Base-by-base conservation (phyloP, 2,888 invertebrate species). In the Prostheceraeus crozeri region DNA sequence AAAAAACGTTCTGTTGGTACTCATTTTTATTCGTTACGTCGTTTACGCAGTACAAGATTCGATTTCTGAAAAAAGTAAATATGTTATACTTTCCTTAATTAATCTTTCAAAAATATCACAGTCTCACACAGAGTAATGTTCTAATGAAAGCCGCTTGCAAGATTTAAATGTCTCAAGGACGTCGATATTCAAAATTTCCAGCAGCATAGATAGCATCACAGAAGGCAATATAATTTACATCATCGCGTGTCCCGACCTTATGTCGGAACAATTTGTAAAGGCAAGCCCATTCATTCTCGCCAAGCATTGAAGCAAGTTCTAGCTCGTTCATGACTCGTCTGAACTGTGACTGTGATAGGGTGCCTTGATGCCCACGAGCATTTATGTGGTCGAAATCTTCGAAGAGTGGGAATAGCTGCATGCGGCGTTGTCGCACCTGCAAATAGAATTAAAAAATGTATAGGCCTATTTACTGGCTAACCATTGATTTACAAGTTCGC, bases 401-500 rank as follows among this genome's bases (percentile, higher is more conserved):
- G 63, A 76, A 76, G 63, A 65, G 72, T 57, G 76, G 76, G 64
- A 72, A 75, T 59, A 76, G 65, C 66, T 75, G 75, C 66, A 75
- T 74, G 35, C 71, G 68, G 30, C 70, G 69, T 57, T 72, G 69
- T 27, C 71, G 66, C 4, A 76, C 75, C 76, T 76, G 65, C 1
- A 63, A n/a, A n/a, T n/a, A n/a, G n/a, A n/a, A n/a, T n/a, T n/a
- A n/a, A n/a, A n/a, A n/a, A n/a, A 62, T 25, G 61, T 55, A 55
- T 48, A 59, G 27, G 53, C 11, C 62, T 14, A 53, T 25, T 27
- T 14, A 35, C 31, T 14, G 1, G 35, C n/a, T 11, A 10, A 53
- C 14, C n/a, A 40, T 21, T 33, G 11, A n/a, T 11, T 8, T 16
- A 19, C 21, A 1, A n/a, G n/a, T n/a, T n/a, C n/a, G n/a, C n/a